Base-by-base conservation (phyloP, 2,797 vertebrate genomes). In the Sphaeramia orbicularis region DNA sequence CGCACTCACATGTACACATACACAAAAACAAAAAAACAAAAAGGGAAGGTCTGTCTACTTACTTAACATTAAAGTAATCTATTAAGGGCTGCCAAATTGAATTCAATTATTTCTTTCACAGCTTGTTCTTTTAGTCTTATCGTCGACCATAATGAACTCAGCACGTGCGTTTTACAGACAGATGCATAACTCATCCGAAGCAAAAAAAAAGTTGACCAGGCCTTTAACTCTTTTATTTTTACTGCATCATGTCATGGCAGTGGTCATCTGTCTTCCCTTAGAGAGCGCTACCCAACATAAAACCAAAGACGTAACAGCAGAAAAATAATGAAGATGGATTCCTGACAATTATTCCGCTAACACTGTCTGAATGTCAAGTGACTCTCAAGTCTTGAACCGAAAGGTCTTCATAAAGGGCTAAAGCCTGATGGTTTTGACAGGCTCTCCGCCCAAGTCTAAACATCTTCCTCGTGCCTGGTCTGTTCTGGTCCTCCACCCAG, bases 351-450 rank as follows among this genome's bases (percentile, higher is more conserved):
- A 80, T 78, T 76, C 41, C 4, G 1, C 78, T 71, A 78, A 74
- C 80, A 66, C 45, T 15, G 30, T 78, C 62, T 81, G 71, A 65
- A 81, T 83, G 79, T 79, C 70, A 85, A 86, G 81, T 81, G 81
- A 83, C 76, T 80, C 64, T 79, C 49, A 19, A 66, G 69, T 74
- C 53, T 59, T 78, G 73, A 68, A 82, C 74, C 70, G 53, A 78
- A 70, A 83, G 80, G 76, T 84, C 66, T 74, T 64, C 64, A 74
- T 84, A 81, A 84, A 81, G 85, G 44, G 12, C 70, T 82, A 86
- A 88, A 88, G 70, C 76, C 81, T 87, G 64, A 87, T 85, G 72
- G 18, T 72, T 71, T 62, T 86, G 80, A 90, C 89, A 90, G 76
- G 80, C 64, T 80, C 71, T 71, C 66, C 3, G 10, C 47, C 76